Conservation (phyloP, 2,113 vertebrate genomes). For the Nothoprocta pentlandii region DNA sequence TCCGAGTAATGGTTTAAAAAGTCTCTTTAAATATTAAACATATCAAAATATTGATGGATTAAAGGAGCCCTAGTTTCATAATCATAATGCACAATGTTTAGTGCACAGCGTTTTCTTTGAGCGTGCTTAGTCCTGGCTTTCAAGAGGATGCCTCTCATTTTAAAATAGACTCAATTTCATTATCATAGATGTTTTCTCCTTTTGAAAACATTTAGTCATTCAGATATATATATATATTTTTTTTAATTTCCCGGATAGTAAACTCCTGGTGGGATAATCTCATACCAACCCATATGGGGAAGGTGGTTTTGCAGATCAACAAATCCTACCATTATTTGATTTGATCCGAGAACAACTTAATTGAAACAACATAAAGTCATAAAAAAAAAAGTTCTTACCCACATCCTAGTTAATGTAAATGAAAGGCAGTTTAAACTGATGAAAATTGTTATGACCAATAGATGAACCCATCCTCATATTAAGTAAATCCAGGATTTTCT, state of each 20-base stretch:
- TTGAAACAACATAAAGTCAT: conserved; percentile 43
- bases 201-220: conserved; percentile 50
- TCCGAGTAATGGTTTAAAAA: conserved; percentile 57
- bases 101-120: conserved; percentile 13
- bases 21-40: conserved; percentile 73
- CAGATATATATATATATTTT: conserved; percentile 10
- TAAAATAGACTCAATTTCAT: conserved; percentile 74
- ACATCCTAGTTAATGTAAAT: conserved; percentile 37
- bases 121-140: conserved; percentile 20
- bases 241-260: conserved; percentile 70
- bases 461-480: conserved; percentile 24
- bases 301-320: conserved; percentile 49
- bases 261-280: conserved; percentile 74
- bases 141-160: conserved; percentile 63
- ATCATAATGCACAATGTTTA: conserved; percentile 66
- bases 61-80: conserved; percentile 66
- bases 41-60: conserved; percentile 63
- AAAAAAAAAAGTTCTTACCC: conserved; percentile 44
- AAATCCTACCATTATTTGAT: conserved; percentile 71
- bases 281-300: conserved; percentile 67
- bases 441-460: conserved; percentile 36
- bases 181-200: conserved; percentile 54
- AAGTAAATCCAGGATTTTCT: conserved; percentile 41
- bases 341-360: conserved; percentile 63
- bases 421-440: conserved; percentile 53